Conservation (phyloP, 2,113 vertebrate species). For the Diphyllodes magnificus region DNA sequence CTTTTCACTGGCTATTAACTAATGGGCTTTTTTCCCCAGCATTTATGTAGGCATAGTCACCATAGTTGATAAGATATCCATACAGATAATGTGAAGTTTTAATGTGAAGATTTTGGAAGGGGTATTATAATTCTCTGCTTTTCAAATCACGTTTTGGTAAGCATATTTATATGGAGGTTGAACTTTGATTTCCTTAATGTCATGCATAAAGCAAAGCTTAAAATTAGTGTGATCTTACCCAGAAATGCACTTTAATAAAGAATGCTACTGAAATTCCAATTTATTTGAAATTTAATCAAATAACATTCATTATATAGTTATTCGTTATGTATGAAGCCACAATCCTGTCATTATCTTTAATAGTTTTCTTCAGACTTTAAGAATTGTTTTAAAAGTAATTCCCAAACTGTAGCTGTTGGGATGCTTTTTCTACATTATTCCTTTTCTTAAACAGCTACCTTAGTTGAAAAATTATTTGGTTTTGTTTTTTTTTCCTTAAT, state of each 20-base stretch:
- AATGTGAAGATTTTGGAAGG: neutral
- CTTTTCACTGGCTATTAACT: neutral
- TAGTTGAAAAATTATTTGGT: neutral
- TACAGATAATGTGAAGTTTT: neutral
- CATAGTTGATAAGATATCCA: neutral
- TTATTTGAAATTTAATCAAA: slow-evolving; percentile 8
- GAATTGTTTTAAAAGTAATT: neutral
- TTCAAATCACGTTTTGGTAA: rapidly evolving
- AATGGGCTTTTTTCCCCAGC: neutral
- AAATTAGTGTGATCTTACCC: neutral
- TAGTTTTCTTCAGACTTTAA: neutral
- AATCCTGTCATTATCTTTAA: neutral
- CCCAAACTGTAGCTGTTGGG: neutral
- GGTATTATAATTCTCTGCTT: neutral
- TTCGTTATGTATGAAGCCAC: neutral
- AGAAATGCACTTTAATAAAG: slow-evolving; percentile 19
- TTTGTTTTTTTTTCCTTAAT: neutral
- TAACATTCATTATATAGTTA: neutral
- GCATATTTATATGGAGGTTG: neutral
- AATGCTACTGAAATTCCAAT: neutral
- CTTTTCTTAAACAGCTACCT: neutral
- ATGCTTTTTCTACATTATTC: neutral
- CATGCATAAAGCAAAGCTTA: neutral
- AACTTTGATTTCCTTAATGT: neutral
- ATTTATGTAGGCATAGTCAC: neutral